Evolutionary conservation across 2,888 invertebrate species (phyloP).

Genomic region (Beris chalybata): DNA sequence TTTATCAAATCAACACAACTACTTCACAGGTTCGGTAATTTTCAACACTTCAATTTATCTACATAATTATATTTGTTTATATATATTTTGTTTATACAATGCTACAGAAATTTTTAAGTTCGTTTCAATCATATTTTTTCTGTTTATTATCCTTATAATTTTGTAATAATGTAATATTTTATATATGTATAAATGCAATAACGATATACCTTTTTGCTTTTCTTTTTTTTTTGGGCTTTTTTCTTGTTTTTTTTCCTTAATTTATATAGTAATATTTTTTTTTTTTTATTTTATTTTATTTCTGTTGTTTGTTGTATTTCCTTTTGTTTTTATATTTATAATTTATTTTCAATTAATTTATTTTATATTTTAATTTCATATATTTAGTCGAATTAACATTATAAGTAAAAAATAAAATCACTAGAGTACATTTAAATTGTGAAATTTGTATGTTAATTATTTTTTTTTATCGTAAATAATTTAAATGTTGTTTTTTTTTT

Average conservation of each 20-base stretch:
- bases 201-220: conserved; percentile 29
- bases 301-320: conserved; percentile 8
- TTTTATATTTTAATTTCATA: conserved; percentile 11
- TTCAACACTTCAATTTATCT: conserved; percentile 27
- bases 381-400: conserved; percentile 27
- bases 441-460: neutral
- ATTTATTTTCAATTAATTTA: neutral
- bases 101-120: conserved; percentile 39
- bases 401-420: conserved; percentile 23
- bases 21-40: too few species aligned
- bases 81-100: conserved; percentile 37
- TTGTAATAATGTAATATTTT: conserved; percentile 23
- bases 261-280: conserved; percentile 20
- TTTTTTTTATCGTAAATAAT: conserved; percentile 16
- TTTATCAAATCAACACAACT: too few species aligned
- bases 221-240: neutral
- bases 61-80: conserved; percentile 38
- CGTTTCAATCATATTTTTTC: conserved; percentile 32
- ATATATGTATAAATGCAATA: conserved; percentile 31
- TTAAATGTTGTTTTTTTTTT: too few species aligned
- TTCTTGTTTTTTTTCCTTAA: conserved; percentile 12
- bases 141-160: conserved; percentile 29
- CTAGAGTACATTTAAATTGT: conserved; percentile 29
- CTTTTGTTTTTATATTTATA: conserved; percentile 2
- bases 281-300: too few species aligned